Conservation (phyloP, 1,140 invertebrate genomes). For the Nymphalis io region DNA sequence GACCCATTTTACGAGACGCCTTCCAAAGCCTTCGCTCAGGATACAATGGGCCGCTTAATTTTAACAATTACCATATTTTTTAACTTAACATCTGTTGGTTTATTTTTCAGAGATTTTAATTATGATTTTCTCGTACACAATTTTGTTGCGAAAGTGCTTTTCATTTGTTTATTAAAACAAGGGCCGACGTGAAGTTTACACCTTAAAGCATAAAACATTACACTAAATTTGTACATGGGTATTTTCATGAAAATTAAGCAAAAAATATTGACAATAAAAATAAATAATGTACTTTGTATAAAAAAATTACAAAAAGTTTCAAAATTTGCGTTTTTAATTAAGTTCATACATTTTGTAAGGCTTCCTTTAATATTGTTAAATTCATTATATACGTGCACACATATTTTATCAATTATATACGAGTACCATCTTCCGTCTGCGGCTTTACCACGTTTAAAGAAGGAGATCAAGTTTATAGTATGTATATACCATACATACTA, state of each 20-base stretch:
- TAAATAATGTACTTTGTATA: too few relatives aligned
- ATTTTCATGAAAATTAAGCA: neutral
- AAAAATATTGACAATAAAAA: too few relatives aligned
- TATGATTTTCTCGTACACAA: constrained; percentile 30
- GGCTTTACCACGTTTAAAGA: too few relatives aligned
- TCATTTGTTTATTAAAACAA: constrained; percentile 9
- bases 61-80: constrained; percentile 37
- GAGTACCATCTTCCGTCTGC: too few relatives aligned
- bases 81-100: constrained; percentile 26
- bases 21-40: constrained; percentile 15
- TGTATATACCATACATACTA: too few relatives aligned
- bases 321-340: too few relatives aligned
- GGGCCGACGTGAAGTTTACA: neutral
- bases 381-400: too few relatives aligned
- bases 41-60: constrained; percentile 31
- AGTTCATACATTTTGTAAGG: too few relatives aligned
- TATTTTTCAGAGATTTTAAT: constrained; percentile 32
- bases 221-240: neutral
- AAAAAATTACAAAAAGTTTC: too few relatives aligned
- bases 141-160: constrained; percentile 23
- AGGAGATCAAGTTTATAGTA: too few relatives aligned
- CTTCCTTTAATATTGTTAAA: too few relatives aligned
- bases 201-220: neutral
- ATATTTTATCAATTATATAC: too few relatives aligned
- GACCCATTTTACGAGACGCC: constrained; percentile 28